Evolutionary conservation across 2,888 invertebrate genomes (phyloP), one percentile per base, ranked within the genome.

Genomic region (Euzophera pinguis): DNA sequence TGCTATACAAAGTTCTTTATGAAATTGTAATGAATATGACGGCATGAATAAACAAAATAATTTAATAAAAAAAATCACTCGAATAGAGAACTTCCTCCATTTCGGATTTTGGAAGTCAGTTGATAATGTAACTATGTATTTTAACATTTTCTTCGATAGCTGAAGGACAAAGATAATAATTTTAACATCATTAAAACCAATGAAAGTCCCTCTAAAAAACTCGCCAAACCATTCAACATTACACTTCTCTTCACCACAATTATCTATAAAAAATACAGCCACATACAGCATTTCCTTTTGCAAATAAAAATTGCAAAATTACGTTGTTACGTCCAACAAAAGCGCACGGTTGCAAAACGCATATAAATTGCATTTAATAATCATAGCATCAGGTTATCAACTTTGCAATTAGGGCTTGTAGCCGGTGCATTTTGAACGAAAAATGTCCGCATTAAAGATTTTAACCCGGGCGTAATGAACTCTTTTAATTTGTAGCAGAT

Each of bases 401-500:
- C 65, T 65, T 69, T 64, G 59, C 61, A 68, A 63, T 69, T 60
- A 60, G 52, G 50, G 12, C 50, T 34, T 34, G 34, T 35, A 27
- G 35, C 53, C 14, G 42, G 52, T 61, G 57, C 58, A 58, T 54
- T 67, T 74, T 74, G 61, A 73, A 68, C 66, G 64, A 69, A 71
- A 70, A 67, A 69, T 60, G 64, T 59, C 61, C 60, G 68, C 63
- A 62, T 73, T 75, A 70, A 81, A 78, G 81, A 82, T 81, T 82
- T 73, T 68, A 73, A 74, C 70, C 65, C 64, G 59, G 53, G 62
- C 59, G 70, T 77, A 75, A 75, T 71, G 61, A 62, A 67, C 60
- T 56, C 53, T 55, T 63, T 73, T 69, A 76, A 78, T 77, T 71
- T 68, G 61, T 69, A 63, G 76, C 81, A 81, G 81, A 80, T 82